Percentiles rank a stretch among this genome's conserved stretches.
Evolutionary conservation across 2,888 invertebrate species (phyloP).

Genomic region (Hymenopus coronatus): DNA sequence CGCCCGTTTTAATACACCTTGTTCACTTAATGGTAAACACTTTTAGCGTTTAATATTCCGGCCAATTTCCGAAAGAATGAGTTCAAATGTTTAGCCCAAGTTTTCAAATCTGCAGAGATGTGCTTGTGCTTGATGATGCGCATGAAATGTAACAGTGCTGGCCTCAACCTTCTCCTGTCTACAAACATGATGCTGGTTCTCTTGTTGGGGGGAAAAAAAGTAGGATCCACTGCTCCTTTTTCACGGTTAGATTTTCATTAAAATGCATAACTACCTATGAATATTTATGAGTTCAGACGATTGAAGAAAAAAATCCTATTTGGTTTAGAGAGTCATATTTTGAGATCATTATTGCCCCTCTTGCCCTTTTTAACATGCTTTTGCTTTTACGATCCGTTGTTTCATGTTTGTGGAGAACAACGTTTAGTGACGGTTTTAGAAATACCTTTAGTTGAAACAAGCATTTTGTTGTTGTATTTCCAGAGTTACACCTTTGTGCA

Average conservation of each 20-base stretch:
- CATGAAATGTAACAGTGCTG: neutral
- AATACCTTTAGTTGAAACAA: neutral
- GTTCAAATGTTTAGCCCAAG: neutral
- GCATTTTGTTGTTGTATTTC: neutral
- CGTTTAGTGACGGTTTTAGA: neutral
- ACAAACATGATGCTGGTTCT: neutral
- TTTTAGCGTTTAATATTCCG: too few species aligned
- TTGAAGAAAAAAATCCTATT: neutral
- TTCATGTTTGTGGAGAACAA: neutral
- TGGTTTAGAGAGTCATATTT: neutral
- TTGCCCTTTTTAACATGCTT: neutral
- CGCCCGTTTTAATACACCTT: too few species aligned
- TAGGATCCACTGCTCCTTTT: neutral
- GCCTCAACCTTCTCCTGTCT: neutral
- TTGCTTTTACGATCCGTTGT: neutral
- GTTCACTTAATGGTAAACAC: too few species aligned
- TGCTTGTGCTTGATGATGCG: neutral
- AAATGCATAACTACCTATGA: neutral
- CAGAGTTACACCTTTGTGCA: too few species aligned
- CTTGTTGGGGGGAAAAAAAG: neutral
- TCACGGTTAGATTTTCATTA: neutral
- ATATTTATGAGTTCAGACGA: neutral
- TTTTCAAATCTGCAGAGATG: neutral
- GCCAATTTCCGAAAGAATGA: neutral
- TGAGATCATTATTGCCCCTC: neutral